phyloP scores from a whole-genome alignment of 2,797 vertebrate genomes.

The Sciaenops ocellatus region DNA sequence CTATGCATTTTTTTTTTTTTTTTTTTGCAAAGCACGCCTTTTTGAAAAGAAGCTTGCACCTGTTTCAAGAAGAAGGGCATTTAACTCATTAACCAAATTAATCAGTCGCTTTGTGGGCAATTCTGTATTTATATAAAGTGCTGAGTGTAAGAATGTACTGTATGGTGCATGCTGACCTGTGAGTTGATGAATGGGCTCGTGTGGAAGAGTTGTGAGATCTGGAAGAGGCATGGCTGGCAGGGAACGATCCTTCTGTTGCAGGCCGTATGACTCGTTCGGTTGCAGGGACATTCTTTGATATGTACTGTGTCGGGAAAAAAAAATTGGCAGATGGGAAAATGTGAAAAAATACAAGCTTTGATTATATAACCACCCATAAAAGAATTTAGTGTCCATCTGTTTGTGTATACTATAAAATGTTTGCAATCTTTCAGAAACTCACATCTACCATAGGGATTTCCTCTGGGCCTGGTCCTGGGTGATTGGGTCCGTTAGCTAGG shows the following conservation, averaged over 20 bases:
- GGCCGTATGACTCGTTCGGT: conserved; percentile 95
- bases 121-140: neutral
- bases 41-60: neutral
- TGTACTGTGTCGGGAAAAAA: conserved; percentile 86
- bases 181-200: conserved; percentile 94
- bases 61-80: neutral
- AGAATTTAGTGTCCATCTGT: conserved; percentile 40
- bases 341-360: conserved; percentile 15
- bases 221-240: conserved; percentile 95
- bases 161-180: conserved; percentile 83
- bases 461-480: conserved; percentile 95
- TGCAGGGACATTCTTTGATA: conserved; percentile 95
- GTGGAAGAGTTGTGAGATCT: conserved; percentile 97
- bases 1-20: neutral
- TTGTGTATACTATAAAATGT: conserved; percentile 1
- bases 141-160: too few species aligned
- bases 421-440: conserved; percentile 75
- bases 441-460: conserved; percentile 98
- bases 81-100: neutral
- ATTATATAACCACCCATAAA: conserved; percentile 27
- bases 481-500: conserved; percentile 95
- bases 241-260: conserved; percentile 93
- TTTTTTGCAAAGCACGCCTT: neutral
- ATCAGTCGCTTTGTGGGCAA: neutral
- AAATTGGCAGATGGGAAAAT: conserved; percentile 53